Conservation (phyloP, 2,113 vertebrate genomes). For the Thomomys bottae region DNA sequence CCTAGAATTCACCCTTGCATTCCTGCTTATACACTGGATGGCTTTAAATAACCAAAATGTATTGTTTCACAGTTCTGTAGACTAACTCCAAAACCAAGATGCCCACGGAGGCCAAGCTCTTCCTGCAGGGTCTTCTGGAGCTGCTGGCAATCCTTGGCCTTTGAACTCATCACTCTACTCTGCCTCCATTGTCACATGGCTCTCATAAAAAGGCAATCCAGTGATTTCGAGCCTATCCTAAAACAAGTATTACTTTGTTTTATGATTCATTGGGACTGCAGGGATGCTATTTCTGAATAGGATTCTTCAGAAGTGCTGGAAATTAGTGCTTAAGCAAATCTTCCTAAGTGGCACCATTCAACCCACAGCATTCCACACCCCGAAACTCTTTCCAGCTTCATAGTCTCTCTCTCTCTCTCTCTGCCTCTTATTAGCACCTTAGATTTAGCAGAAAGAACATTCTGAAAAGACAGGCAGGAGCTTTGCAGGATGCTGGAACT, state of each 20-base stretch:
- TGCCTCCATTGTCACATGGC: neutral
- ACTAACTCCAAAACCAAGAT: neutral
- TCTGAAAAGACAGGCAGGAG: neutral
- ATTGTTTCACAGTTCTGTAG: neutral
- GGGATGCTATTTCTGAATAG: neutral
- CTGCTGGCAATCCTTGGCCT: fast-evolving
- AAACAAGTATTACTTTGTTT: neutral
- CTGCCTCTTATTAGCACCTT: neutral
- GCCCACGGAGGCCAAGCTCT: neutral
- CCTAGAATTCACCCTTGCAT: neutral
- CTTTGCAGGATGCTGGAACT: neutral
- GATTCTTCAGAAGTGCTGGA: neutral
- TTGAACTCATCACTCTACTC: no score
- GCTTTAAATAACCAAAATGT: neutral
- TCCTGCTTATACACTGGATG: neutral
- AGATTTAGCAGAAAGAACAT: neutral
- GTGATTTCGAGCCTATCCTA: no score
- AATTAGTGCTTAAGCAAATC: no score
- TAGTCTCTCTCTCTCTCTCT: neutral
- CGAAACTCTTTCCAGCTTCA: neutral
- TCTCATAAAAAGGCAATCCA: neutral
- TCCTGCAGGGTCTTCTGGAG: neutral
- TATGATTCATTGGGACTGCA: neutral
- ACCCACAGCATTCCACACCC: neutral
- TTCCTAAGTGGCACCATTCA: neutral